Evolutionary conservation across 2,113 vertebrate genomes (phyloP).

Genomic region (Perca fluviatilis): DNA sequence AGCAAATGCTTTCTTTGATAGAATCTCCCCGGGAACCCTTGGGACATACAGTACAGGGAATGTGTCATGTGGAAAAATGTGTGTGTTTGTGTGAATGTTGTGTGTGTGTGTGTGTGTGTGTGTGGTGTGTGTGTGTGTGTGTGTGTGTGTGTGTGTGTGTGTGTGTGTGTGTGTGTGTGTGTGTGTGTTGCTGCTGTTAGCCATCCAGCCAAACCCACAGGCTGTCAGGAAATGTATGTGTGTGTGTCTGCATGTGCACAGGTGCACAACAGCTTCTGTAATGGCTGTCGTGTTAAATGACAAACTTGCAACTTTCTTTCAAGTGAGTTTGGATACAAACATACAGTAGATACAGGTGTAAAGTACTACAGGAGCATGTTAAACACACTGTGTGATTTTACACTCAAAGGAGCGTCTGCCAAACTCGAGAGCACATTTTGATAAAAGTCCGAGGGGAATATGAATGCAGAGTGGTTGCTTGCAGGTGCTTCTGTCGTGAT

Average conservation of each 20-base stretch:
- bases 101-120: background rate
- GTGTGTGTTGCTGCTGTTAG: background rate
- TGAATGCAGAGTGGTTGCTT: background rate
- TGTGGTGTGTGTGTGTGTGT: background rate
- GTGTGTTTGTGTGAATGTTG: background rate
- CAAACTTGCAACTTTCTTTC: constrained; percentile 8
- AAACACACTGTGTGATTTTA: background rate
- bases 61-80: background rate
- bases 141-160: background rate
- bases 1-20: constrained; percentile 23
- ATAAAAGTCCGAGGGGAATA: background rate
- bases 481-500: constrained; percentile 5
- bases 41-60: constrained; percentile 1
- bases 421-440: background rate
- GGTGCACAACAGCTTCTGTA: constrained; percentile 22
- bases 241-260: constrained; percentile 18
- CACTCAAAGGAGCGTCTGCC: too few relatives aligned
- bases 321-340: background rate
- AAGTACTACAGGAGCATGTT: background rate
- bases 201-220: too few relatives aligned
- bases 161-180: background rate
- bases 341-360: background rate
- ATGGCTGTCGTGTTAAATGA: constrained; percentile 35
- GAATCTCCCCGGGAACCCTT: constrained; percentile 16
- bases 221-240: background rate